Conservation (phyloP, 2,113 vertebrate genomes). For the Chiloscyllium plagiosum region DNA sequence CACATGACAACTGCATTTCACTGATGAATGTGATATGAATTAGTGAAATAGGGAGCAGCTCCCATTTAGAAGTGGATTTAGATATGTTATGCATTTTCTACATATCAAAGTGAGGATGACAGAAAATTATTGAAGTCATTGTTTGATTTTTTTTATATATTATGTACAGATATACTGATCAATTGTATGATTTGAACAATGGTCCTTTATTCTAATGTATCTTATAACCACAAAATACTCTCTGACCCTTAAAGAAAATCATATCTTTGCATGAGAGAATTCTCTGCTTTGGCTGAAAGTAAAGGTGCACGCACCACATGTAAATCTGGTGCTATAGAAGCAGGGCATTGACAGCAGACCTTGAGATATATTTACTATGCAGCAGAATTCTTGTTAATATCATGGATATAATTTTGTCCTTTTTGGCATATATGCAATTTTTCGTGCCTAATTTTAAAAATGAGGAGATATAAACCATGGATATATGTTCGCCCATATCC, state of each 20-base stretch:
- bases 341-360: not conserved
- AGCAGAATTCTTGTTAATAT: not conserved
- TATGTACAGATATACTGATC: not conserved
- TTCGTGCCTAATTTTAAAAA: not conserved
- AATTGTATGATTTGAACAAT: not conserved
- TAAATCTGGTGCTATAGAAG: not conserved
- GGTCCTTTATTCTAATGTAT: not conserved
- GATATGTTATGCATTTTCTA: not conserved
- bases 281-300: not conserved
- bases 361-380: not conserved
- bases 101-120: not conserved
- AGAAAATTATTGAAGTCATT: not conserved
- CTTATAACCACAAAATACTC: not conserved
- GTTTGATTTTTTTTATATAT: not conserved
- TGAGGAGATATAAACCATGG: not conserved
- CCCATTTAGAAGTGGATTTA: not conserved
- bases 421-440: not conserved
- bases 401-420: not conserved
- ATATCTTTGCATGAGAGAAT: conserved; percentile 1
- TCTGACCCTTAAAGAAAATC: not conserved
- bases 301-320: not conserved
- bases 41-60: not conserved
- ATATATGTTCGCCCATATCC: not conserved
- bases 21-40: not conserved
- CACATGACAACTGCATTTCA: too few species aligned